A percentile compares a stretch with the other conserved stretches of the same genome.
These are phyloP conservation scores for Theretra japonica DNA, from an alignment of 2,888 invertebrate genomes.

Conservation along the genomic window DNA sequence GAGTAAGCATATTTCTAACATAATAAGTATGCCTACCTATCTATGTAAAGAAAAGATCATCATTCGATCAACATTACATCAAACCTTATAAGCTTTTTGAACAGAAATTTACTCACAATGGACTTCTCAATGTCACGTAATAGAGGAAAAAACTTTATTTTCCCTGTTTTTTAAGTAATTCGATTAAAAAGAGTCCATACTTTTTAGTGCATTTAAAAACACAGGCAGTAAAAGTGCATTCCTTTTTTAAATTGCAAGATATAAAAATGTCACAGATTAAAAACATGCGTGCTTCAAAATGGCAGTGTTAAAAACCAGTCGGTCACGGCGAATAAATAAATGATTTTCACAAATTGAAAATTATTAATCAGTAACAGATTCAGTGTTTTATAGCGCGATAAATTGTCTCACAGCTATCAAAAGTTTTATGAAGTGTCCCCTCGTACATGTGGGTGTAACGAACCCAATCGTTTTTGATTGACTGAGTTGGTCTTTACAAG, in stretches of 20 bases:
- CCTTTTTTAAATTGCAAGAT: background rate
- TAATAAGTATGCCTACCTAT: no score
- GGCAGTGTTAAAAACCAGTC: background rate
- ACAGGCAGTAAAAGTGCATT: background rate
- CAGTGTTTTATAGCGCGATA: constrained; percentile 19
- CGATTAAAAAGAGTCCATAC: background rate
- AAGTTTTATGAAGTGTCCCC: constrained; percentile 22
- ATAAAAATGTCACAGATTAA: constrained; percentile 8
- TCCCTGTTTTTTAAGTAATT: background rate
- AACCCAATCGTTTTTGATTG: constrained; percentile 47
- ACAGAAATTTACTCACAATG: background rate
- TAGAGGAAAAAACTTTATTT: background rate
- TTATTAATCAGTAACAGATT: constrained; percentile 26
- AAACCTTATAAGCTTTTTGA: background rate
- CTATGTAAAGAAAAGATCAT: no score
- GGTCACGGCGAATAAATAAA: background rate
- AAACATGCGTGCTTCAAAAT: background rate
- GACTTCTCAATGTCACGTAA: background rate
- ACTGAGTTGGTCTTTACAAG: constrained; percentile 41
- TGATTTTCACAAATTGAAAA: constrained; percentile 22
- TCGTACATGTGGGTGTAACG: constrained; percentile 49
- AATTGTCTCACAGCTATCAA: constrained; percentile 21
- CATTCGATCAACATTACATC: no score
- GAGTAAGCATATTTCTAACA: no score
- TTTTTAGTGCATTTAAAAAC: background rate